These are phyloP conservation scores for Gadus macrocephalus DNA, from an alignment of 2,113 vertebrate genomes.

Conservation along the genomic window DNA sequence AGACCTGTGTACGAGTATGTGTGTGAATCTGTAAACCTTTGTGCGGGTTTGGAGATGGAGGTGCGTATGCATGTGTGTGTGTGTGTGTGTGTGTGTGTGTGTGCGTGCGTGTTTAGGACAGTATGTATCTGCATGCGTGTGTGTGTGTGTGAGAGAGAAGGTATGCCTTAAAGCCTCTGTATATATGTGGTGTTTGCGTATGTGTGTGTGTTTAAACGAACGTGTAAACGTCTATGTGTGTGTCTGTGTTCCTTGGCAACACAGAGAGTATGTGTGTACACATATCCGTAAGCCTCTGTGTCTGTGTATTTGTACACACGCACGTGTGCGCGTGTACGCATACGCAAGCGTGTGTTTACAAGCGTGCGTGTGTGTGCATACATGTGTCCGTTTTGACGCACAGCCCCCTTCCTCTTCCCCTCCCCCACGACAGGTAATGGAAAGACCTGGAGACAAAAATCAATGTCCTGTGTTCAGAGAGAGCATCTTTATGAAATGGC, in stretches of 20 bases:
- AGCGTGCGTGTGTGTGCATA: neutral
- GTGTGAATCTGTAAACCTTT: no score
- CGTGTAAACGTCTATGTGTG: conserved; percentile 23
- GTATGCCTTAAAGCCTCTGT: no score
- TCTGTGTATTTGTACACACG: conserved; percentile 11
- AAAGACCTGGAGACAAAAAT: conserved; percentile 65
- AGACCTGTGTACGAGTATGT: no score
- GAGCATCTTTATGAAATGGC: conserved; percentile 64
- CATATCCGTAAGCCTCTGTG: conserved; percentile 17
- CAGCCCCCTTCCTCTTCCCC: conserved; percentile 29
- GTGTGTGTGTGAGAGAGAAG: conserved; percentile 9
- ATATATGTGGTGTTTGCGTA: conserved; percentile 25
- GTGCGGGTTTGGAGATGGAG: no score
- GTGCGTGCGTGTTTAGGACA: no score
- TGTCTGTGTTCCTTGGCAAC: neutral
- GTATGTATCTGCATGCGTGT: neutral
- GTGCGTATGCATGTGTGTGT: no score
- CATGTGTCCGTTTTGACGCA: conserved; percentile 37
- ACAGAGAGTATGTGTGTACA: neutral
- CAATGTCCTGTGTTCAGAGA: conserved; percentile 67
- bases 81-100: no score
- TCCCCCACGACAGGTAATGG: conserved; percentile 74
- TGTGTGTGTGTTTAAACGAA: neutral
- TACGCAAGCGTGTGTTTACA: conserved; percentile 3
- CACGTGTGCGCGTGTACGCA: conserved; percentile 10